Evolutionary conservation across 2,113 vertebrate species (phyloP).

Genomic region (Chloebia gouldiae): DNA sequence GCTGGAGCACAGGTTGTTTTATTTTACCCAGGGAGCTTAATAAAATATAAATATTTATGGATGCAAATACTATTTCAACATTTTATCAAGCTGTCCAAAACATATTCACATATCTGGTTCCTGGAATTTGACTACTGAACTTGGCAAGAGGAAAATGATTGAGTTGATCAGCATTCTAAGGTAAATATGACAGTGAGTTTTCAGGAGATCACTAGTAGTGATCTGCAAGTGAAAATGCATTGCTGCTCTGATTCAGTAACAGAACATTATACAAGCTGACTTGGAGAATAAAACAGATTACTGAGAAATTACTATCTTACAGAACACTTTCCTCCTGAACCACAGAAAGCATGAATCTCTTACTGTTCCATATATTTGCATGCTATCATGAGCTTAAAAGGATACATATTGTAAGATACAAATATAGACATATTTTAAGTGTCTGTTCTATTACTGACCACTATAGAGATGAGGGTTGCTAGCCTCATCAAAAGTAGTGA

Average conservation of each 20-base stretch:
- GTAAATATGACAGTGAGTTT: not conserved
- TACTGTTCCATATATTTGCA: not conserved
- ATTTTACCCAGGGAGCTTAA: not conserved
- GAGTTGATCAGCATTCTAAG: not conserved
- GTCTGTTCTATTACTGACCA: not conserved
- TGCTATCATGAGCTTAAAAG: not conserved
- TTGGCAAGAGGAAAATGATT: not conserved
- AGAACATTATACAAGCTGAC: rapidly evolving
- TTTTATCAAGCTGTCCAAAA: not conserved
- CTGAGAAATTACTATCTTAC: not conserved
- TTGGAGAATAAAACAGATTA: not conserved
- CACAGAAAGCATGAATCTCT: not conserved
- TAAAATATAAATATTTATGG: not conserved
- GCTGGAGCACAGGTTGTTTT: not conserved
- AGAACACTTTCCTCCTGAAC: not conserved
- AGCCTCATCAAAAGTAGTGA: not conserved
- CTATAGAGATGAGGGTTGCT: not conserved
- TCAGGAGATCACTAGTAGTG: not conserved
- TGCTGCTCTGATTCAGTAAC: not conserved
- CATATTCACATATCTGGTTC: not conserved
- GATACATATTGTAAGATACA: not conserved
- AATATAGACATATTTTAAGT: not conserved
- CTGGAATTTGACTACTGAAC: not conserved
- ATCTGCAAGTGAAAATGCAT: not conserved
- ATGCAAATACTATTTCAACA: not conserved